These are phyloP conservation scores for Andrena hattorfiana DNA, from an alignment of 2,888 invertebrate species.

Conservation along the genomic window DNA sequence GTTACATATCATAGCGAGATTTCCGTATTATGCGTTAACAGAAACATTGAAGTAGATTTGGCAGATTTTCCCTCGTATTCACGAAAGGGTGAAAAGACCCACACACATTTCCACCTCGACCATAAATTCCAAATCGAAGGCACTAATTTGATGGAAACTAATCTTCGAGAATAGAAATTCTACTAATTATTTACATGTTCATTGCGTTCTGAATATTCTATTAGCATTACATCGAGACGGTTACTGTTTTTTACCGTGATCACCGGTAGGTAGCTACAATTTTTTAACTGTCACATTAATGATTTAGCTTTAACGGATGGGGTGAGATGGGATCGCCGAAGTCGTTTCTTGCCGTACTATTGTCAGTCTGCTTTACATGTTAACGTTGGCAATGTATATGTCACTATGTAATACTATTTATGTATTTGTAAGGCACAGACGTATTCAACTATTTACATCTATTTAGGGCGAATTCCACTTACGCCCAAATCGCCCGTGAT, in stretches of 20 bases:
- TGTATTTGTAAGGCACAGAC: no score
- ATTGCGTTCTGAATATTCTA: background rate
- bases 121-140: background rate
- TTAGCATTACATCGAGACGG: background rate
- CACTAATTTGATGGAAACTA: background rate
- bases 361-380: background rate
- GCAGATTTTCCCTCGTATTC: constrained; percentile 1
- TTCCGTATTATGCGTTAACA: background rate
- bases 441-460: no score
- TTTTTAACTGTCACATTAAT: background rate
- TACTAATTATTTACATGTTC: background rate
- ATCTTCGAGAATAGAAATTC: background rate
- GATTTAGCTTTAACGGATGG: constrained; percentile 20
- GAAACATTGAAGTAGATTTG: background rate
- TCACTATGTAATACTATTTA: background rate
- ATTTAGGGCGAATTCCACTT: no score
- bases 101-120: background rate
- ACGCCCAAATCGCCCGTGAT: no score
- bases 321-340: background rate
- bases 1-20: constrained; percentile 3
- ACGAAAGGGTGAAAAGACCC: background rate
- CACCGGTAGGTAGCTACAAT: background rate
- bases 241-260: constrained; percentile 4
- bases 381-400: background rate
- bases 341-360: background rate